These are phyloP conservation scores for Nyctibius bracteatus DNA, from an alignment of 2,113 vertebrate species.

Conservation along the genomic window DNA sequence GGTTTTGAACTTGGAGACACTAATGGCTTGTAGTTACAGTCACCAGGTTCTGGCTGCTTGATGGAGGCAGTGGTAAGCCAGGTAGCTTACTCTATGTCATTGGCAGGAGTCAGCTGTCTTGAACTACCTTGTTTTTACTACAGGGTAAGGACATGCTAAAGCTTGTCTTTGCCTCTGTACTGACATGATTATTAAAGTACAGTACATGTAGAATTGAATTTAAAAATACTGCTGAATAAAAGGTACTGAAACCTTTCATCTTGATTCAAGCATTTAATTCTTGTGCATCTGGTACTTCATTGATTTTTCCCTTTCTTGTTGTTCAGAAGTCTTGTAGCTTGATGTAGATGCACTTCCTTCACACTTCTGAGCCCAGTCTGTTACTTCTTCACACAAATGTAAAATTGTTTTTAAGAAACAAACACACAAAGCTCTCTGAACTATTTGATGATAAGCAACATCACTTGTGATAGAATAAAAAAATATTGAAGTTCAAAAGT, in stretches of 20 bases:
- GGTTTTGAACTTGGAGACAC: not conserved
- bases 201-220: not conserved
- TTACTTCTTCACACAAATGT: not conserved
- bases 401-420: not conserved
- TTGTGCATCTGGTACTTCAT: not conserved
- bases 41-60: not conserved
- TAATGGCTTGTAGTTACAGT: not conserved
- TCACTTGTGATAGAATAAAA: not conserved
- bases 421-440: not conserved
- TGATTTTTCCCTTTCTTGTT: not conserved
- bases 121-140: not conserved
- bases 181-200: not conserved
- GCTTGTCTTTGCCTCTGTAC: not conserved
- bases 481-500: not conserved
- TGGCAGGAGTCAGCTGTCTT: not conserved
- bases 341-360: not conserved
- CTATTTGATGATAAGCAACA: not conserved
- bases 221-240: not conserved
- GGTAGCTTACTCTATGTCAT: not conserved
- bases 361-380: not conserved
- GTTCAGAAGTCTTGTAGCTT: not conserved
- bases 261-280: not conserved
- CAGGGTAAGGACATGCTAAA: not conserved
- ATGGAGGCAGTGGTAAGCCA: not conserved
- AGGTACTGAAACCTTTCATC: not conserved